Evolutionary conservation across 2,113 vertebrate genomes (phyloP).

Genomic region (Labeo catla): DNA sequence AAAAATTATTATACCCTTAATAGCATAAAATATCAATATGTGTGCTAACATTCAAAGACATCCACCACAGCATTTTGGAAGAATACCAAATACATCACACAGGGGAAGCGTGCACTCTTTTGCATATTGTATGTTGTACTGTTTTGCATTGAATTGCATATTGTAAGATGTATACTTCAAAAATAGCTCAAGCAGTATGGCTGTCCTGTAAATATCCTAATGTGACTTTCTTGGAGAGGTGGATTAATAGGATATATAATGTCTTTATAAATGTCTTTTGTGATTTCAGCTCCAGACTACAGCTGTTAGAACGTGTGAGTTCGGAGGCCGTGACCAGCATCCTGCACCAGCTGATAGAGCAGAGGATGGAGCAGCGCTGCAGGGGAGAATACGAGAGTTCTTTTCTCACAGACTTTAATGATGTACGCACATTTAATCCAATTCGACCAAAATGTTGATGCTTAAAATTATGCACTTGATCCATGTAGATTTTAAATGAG

Average conservation of each 20-base stretch:
- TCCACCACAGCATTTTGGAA: neutral
- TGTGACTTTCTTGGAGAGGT: neutral
- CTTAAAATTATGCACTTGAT: neutral
- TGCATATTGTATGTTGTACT: neutral
- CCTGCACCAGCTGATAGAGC: conserved; percentile 89
- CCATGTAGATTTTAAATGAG: neutral
- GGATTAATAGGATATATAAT: neutral
- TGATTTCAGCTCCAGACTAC: conserved; percentile 79
- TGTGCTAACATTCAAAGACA: neutral
- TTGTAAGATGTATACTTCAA: neutral
- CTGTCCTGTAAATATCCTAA: neutral
- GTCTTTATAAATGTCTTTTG: neutral
- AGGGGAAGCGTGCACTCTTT: too few species aligned
- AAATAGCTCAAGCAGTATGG: neutral
- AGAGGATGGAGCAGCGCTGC: conserved; percentile 92
- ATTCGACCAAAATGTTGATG: neutral
- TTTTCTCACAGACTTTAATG: conserved; percentile 91
- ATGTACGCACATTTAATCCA: conserved; percentile 61
- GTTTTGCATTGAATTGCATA: neutral
- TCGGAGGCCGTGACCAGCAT: conserved; percentile 90
- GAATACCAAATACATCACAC: neutral
- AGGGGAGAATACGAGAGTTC: conserved; percentile 92
- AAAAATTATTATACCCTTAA: too few species aligned
- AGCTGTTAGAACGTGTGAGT: conserved; percentile 91
- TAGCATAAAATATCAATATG: too few species aligned